Conservation (phyloP, 2,797 vertebrate genomes). For the Coregonus sp. region DNA sequence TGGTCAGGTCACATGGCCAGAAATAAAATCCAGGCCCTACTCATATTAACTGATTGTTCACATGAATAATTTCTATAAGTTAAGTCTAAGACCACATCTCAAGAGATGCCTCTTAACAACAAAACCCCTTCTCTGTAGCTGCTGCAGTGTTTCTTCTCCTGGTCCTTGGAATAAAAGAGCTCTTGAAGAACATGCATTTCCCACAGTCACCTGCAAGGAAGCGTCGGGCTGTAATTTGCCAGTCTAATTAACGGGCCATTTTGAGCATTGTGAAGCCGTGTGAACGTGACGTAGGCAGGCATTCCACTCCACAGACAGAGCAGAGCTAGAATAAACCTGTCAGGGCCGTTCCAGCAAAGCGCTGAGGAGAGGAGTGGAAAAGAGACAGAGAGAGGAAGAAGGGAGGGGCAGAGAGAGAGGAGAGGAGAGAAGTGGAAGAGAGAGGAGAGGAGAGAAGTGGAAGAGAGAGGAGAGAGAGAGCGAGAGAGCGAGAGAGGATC, state of each 20-base stretch:
- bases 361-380: slow-evolving; percentile 36
- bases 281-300: slow-evolving; percentile 12
- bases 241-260: slow-evolving; percentile 49
- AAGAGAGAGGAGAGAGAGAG: no score
- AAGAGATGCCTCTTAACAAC: slow-evolving; percentile 1
- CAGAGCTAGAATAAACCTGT: slow-evolving; percentile 51
- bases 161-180: slow-evolving; percentile 30
- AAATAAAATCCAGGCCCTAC: not conserved
- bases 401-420: no score
- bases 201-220: slow-evolving; percentile 35
- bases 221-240: slow-evolving; percentile 46
- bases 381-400: no score
- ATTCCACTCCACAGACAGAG: slow-evolving; percentile 36
- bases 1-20: not conserved
- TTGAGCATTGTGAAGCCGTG: slow-evolving; percentile 26
- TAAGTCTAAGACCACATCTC: not conserved
- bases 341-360: slow-evolving; percentile 22
- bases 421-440: no score
- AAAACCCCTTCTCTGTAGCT: not conserved
- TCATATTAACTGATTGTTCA: no score
- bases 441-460: no score
- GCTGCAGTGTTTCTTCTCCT: slow-evolving; percentile 17
- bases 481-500: no score
- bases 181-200: slow-evolving; percentile 41
- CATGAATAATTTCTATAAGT: no score